Percentiles rank a stretch among this genome's conserved stretches.
phyloP scores from a whole-genome alignment of 2,888 invertebrate species.

The Rhopalosiphum nymphaeae region DNA sequence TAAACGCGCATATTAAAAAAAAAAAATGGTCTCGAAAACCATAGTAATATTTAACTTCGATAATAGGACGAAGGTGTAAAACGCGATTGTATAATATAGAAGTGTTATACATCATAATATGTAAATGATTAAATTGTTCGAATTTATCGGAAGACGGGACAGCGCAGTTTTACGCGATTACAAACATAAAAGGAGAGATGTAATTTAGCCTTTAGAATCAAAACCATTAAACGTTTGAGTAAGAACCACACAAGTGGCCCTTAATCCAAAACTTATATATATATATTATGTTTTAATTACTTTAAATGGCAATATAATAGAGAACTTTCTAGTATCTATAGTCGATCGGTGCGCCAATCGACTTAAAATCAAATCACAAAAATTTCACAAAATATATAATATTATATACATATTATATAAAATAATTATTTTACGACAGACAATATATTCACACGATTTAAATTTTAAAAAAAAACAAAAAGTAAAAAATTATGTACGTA shows the following conservation, averaged over 20 bases:
- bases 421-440: background rate
- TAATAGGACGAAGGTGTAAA: background rate
- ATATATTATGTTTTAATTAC: background rate
- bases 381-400: slow-evolving; percentile 18
- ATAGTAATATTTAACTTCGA: background rate
- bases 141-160: background rate
- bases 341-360: background rate
- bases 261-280: background rate
- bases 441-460: slow-evolving; percentile 22
- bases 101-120: background rate
- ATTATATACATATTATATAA: background rate
- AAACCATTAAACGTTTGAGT: background rate
- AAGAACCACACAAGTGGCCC: background rate
- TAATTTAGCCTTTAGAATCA: background rate
- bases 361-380: slow-evolving; percentile 43
- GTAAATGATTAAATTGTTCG: background rate
- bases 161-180: background rate
- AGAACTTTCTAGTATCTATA: background rate
- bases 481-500: slow-evolving; percentile 26
- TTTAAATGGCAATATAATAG: background rate
- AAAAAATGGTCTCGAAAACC: background rate
- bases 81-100: background rate
- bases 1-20: background rate
- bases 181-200: background rate
- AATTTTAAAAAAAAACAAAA: slow-evolving; percentile 29